Base-by-base conservation (phyloP, 1,140 invertebrate genomes). In the Cheumatopsyche charites region DNA sequence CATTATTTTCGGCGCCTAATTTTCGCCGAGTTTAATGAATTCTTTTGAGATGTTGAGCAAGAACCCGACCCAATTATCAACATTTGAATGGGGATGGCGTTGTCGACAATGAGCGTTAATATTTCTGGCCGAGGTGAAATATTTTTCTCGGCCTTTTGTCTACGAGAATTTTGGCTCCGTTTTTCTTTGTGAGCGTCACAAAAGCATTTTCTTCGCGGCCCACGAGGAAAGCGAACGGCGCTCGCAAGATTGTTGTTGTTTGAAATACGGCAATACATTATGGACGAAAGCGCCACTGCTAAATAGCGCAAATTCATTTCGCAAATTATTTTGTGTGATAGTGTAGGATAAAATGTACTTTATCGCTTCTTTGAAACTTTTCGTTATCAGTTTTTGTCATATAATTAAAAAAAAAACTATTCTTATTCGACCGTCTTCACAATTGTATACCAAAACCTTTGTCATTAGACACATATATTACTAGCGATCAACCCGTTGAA, bases 121-220 rank as follows among this genome's bases (percentile, higher is more conserved):
- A 52, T 52, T 52, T 52, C 19, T 19, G 9, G 15, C 17, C 9
- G 19, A 19, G 47, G 15, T 15, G 47, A 52, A 52, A 52, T 52
- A 52, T 52, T 52, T 52, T 52, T 52, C 47, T 52, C 19, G n/a
- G 47, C 47, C 19, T 52, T 52, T 52, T 52, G 47, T 52, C 19
- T 47, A 19, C 47, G 1, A 52, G 47, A 52, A 52, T 17, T 52
- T 52, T 19, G 15, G 47, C 47, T 17, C 15, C 47, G 47, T 52
- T 19, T 36, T 36, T 17, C 15, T 52, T 52, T 52, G 47, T 52
- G n/a, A 13, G 47, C 2, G 9, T 7, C 47, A 52, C 47, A 52
- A 52, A 52, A 52, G 47, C 47, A 52, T 52, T 17, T 17, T 36
- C 29, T 52, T 52, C 47, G 47, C 12, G 29, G 29, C 3, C 29